Percentiles rank a stretch among this genome's conserved stretches.
phyloP scores from a whole-genome alignment of 2,797 vertebrate genomes.

The Sciurus vulgaris region DNA sequence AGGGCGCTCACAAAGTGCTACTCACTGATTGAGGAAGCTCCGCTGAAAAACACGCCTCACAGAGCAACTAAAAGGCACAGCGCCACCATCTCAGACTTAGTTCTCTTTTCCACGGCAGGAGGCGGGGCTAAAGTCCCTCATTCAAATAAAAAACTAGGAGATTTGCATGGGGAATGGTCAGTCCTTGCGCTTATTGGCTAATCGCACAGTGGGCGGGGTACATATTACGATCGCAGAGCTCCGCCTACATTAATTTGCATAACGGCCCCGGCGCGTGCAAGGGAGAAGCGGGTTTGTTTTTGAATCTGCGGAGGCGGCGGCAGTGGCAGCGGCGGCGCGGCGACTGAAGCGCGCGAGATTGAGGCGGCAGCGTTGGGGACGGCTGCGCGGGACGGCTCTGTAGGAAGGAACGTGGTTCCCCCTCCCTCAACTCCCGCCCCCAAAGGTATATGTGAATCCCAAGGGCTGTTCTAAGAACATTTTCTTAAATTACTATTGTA shows the following conservation, averaged over 20 bases:
- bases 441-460: constrained; percentile 72
- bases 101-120: constrained; percentile 40
- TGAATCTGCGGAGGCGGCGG: constrained; percentile 85
- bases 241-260: constrained; percentile 86
- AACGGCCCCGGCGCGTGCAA: constrained; percentile 87
- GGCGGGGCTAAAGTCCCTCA: constrained; percentile 84
- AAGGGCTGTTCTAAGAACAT: constrained; percentile 60
- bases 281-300: constrained; percentile 85
- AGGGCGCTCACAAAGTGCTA: constrained; percentile 63
- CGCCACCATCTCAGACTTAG: constrained; percentile 69
- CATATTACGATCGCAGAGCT: constrained; percentile 55
- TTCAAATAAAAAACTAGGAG: constrained; percentile 84
- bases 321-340: constrained; percentile 44
- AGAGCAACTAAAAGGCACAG: constrained; percentile 45
- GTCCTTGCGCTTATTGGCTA: constrained; percentile 81
- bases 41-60: constrained; percentile 21
- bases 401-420: constrained; percentile 75
- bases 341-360: constrained; percentile 55
- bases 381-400: constrained; percentile 53
- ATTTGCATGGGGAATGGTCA: constrained; percentile 86
- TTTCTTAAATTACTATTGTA: constrained; percentile 79
- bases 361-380: constrained; percentile 66
- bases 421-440: constrained; percentile 67
- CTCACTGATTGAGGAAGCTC: constrained; percentile 19
- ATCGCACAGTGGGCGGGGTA: constrained; percentile 78